Evolutionary conservation across 37 sponge, comb jelly and placozoan genomes (phyloP).

Genomic region (Ianthella basta): DNA sequence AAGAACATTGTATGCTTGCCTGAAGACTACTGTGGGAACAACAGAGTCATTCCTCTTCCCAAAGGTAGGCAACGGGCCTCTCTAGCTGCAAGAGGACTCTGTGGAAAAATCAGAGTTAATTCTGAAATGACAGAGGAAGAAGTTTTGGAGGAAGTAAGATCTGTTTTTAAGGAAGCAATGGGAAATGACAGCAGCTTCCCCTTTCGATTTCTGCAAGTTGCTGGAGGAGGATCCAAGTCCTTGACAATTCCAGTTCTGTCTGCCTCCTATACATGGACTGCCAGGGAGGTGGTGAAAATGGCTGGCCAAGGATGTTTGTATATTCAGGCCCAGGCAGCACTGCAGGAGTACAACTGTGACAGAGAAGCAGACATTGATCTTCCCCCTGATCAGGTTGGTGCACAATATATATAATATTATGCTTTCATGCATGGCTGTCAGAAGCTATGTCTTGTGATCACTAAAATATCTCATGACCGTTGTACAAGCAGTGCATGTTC

Average conservation of each 20-base stretch:
- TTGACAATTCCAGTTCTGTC: slow-evolving; percentile 38
- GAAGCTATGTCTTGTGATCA: neutral
- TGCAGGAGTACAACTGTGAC: slow-evolving; percentile 13
- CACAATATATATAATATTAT: neutral
- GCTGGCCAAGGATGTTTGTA: slow-evolving; percentile 27
- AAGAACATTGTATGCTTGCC: slow-evolving; percentile 34
- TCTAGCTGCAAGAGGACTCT: slow-evolving; percentile 30
- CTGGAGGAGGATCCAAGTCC: slow-evolving; percentile 41
- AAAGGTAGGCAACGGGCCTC: slow-evolving; percentile 24
- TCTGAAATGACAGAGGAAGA: slow-evolving; percentile 51
- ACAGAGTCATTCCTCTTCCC: slow-evolving; percentile 13
- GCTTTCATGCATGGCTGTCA: slow-evolving; percentile 5
- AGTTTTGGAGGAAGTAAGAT: slow-evolving; percentile 28
- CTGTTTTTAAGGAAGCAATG: slow-evolving; percentile 54
- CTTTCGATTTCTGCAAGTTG: slow-evolving; percentile 40
- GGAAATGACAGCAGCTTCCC: slow-evolving; percentile 31
- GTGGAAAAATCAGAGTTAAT: slow-evolving; percentile 19
- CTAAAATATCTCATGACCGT: neutral
- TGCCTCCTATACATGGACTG: slow-evolving; percentile 38
- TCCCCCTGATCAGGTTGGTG: slow-evolving; percentile 7
- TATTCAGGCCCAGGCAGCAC: slow-evolving; percentile 6
- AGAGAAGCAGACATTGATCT: slow-evolving; percentile 14
- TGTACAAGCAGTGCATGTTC: neutral
- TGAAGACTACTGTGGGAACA: slow-evolving; percentile 22
- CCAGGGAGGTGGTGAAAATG: slow-evolving; percentile 14